Base-by-base conservation (phyloP, 2,113 vertebrate species). In the Atherinomorus stipes region DNA sequence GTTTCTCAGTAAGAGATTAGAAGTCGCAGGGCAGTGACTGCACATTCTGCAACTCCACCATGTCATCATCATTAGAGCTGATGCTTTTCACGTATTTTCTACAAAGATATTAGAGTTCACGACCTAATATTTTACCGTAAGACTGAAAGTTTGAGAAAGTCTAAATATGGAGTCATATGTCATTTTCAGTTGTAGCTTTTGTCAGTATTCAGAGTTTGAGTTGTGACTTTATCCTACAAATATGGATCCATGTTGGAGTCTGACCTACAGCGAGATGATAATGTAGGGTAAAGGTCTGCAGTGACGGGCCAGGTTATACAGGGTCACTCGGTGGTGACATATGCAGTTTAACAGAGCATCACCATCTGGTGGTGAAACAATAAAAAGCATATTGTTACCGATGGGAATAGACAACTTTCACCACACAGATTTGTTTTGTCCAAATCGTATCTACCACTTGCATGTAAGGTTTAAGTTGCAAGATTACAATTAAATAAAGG, bases 351-450 rank as follows among this genome's bases (percentile, higher is more conserved):
- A 74, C 47, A 21, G 59, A 23, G 23, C 38, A 40, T 78, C 74
- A 28, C 83, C 85, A 77, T 57, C 79, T 88, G 71, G 23, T 81
- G 79, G 76, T 61, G 31, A 49, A 58, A 52, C 18, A 8, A 31
- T 16, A 9, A 40, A 53, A 15, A 19, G 19, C 21, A 44, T 18
- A 0, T 4, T 42, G 23, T 7, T 62, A 7, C 22, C 26, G 37
- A 44, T 15, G 16, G 16, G 10, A 40, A 40, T 12, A 3, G 11
- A 11, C 38, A 11, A 40, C 10, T 40, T 40, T 11, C 38, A 40
- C 10, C 11, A 5, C 11, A 51, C 22, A 22, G 11, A 51, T 51
- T 12, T 2, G 7, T 49, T 50, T n/a, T 4, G 3, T 28, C 28
- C 5, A 22, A 21, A 50, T 21, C n/a, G n/a, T n/a, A n/a, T n/a